phyloP scores from a whole-genome alignment of 2,797 vertebrate genomes.

The Pseudotriccus pelzelni region DNA sequence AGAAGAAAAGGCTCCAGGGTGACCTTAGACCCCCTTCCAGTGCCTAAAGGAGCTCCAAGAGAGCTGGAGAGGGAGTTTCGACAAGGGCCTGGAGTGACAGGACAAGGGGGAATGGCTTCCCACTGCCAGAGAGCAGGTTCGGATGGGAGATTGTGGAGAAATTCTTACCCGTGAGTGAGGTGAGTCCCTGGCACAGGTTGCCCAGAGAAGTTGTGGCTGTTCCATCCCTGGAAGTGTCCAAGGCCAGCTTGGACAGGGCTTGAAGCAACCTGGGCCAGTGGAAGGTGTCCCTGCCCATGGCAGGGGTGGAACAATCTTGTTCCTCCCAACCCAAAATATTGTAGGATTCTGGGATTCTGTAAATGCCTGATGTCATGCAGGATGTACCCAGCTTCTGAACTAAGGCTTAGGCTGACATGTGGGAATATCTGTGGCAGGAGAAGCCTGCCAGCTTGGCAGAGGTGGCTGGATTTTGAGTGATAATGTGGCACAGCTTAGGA shows the following conservation, averaged over 20 bases:
- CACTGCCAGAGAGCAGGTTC: background rate
- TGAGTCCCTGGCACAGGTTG: background rate
- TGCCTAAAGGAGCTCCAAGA: background rate
- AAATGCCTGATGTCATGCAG: background rate
- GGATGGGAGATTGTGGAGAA: fast-evolving
- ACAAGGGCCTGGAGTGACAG: background rate
- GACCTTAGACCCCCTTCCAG: background rate
- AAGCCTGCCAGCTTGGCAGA: background rate
- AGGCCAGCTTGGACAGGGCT: fast-evolving
- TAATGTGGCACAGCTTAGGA: background rate
- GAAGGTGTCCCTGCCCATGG: background rate
- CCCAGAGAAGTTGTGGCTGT: background rate
- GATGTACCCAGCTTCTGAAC: background rate
- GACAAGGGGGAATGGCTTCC: background rate
- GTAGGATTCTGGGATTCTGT: background rate
- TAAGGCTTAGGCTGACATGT: background rate
- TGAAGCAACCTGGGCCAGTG: fast-evolving
- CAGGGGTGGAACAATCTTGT: background rate
- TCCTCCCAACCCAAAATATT: background rate
- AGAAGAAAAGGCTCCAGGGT: background rate
- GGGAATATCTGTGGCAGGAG: background rate
- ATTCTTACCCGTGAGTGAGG: fast-evolving
- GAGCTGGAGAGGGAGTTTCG: background rate
- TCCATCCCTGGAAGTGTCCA: background rate
- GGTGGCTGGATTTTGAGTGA: background rate